Percentiles rank a stretch among this genome's conserved stretches.
phyloP scores from a whole-genome alignment of 2,797 vertebrate genomes.

The Myioborus melanocephalus region DNA sequence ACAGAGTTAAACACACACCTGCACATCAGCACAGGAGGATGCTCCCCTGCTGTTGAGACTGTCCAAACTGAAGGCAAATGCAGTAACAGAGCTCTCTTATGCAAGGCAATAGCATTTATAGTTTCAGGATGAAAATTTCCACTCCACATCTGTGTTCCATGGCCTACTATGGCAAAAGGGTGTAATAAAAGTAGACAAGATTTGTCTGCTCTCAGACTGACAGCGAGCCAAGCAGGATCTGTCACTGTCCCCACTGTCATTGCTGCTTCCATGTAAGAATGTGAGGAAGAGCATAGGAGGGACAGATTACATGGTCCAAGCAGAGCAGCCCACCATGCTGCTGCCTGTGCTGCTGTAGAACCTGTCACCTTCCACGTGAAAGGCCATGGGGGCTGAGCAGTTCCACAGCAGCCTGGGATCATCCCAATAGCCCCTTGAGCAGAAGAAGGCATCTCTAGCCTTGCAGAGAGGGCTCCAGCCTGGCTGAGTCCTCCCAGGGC shows the following conservation, averaged over 20 bases:
- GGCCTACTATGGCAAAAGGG: not conserved
- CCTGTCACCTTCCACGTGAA: not conserved
- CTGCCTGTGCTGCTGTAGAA: fast-evolving
- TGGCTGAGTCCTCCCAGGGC: not conserved
- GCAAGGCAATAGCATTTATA: not conserved
- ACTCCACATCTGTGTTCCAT: not conserved
- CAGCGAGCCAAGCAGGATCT: not conserved
- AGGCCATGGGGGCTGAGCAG: fast-evolving
- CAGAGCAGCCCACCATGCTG: not conserved
- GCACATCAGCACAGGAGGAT: not conserved
- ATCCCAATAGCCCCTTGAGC: fast-evolving
- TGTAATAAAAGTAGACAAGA: not conserved
- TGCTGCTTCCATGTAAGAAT: not conserved
- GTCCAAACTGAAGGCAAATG: not conserved
- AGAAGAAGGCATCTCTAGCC: not conserved
- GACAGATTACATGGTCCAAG: not conserved
- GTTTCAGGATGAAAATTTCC: not conserved
- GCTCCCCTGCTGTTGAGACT: not conserved
- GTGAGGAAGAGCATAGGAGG: not conserved
- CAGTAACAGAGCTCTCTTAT: not conserved
- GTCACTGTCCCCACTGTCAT: not conserved
- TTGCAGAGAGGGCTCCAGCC: not conserved
- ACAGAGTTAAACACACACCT: not conserved
- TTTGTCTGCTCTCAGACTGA: not conserved
- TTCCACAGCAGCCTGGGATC: not conserved